Base-by-base conservation (phyloP, 2,888 invertebrate genomes). In the Odontomyia ornata region DNA sequence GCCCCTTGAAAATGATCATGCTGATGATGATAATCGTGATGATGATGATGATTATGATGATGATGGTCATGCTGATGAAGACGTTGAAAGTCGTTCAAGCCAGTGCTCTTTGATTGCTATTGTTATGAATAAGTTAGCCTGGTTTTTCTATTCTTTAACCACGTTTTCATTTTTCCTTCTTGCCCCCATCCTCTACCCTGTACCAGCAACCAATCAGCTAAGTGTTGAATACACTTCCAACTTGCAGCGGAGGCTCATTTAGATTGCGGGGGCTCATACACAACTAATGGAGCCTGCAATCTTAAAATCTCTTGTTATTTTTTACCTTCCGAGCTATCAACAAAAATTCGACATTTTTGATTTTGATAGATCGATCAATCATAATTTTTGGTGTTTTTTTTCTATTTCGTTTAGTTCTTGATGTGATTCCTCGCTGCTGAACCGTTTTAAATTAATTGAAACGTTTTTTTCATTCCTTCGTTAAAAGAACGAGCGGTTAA, bases 361-460 rank as follows among this genome's bases (percentile, higher is more conserved):
- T 60, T 73, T 73, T 73, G 73, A 73, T 73, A 11, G 73, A 73
- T 73, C 57, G 57, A 73, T 60, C 73, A 11, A 36, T 36, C 36
- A 57, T 73, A 46, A 69, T 69, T 69, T 47, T 25, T 60, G 23
- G 11, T 3, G n/a, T 7, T 13, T 52, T 52, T 52, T 36, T 36
- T 36, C 9, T 36, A 5, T 9, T 36, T 36, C 36, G 36, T 9
- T 36, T 36, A n/a, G 36, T 36, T 36, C 36, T 36, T 36, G 9
- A 36, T 3, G 9, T 18, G 52, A 52, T 43, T 65, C 30, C 30
- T 15, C 46, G 27, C 25, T 47, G 25, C 28, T 46, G 23, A 43
- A 69, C 69, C 46, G 69, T 69, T 69, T 69, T 69, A 47, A 69
- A 69, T 69, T 69, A 69, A 69, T 69, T 69, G 46, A 69, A 69